Evolutionary conservation across 2,113 vertebrate species (phyloP).

Genomic region (Meles meles): DNA sequence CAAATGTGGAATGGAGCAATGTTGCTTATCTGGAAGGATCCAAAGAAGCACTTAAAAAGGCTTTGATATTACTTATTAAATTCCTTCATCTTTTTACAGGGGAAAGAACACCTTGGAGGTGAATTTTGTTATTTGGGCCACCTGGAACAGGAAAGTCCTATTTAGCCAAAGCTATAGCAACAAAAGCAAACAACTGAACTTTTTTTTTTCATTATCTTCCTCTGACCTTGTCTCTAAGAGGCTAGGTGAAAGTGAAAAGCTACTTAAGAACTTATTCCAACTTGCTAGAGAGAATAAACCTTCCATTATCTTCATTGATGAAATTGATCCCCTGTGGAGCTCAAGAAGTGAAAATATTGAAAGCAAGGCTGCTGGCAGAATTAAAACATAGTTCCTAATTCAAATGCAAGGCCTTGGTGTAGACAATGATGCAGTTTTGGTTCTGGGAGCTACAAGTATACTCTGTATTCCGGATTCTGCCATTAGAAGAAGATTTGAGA

Average conservation of each 20-base stretch:
- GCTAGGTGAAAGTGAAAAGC: conserved; percentile 99
- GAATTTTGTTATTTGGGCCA: conserved; percentile 96
- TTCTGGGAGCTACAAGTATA: conserved; percentile 98
- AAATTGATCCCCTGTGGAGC: conserved; percentile 96
- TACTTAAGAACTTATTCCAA: conserved; percentile 96
- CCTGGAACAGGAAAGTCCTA: conserved; percentile 98
- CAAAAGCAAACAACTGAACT: conserved; percentile 98
- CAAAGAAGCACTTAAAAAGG: too few species aligned
- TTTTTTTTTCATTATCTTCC: conserved; percentile 96
- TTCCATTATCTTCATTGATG: conserved; percentile 99
- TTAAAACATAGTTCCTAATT: conserved; percentile 98
- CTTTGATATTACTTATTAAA: too few species aligned
- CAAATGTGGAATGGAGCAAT: too few species aligned
- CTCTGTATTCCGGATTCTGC: conserved; percentile 98
- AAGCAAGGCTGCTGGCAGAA: conserved; percentile 95
- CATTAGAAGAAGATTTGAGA: conserved; percentile 98
- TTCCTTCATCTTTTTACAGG: conserved; percentile 78
- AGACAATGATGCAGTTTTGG: conserved; percentile 97
- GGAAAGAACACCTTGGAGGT: conserved; percentile 97
- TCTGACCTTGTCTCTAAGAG: conserved; percentile 98
- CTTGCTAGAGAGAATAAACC: conserved; percentile 96
- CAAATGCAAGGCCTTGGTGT: conserved; percentile 98
- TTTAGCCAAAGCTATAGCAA: conserved; percentile 97
- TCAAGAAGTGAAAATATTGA: conserved; percentile 95
- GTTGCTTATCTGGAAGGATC: too few species aligned